A percentile compares a stretch with the other conserved stretches of the same genome.
Conservation (phyloP, 1,140 invertebrate species). For the Orussus abietinus region DNA sequence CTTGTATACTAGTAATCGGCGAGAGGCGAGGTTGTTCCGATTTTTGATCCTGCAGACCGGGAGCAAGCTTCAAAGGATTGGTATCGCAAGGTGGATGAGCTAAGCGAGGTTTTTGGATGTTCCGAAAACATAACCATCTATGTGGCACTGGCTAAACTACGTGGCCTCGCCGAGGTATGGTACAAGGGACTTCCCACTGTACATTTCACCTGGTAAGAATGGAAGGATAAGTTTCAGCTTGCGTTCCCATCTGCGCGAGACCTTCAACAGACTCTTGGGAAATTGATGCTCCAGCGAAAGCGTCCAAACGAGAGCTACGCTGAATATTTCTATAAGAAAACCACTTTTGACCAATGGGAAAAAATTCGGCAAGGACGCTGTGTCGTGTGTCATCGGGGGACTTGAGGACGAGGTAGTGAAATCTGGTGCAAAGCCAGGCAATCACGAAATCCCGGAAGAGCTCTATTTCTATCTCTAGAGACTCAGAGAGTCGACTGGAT, state of each 20-base stretch:
- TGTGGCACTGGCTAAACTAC: conserved; percentile 12
- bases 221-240: conserved; percentile 30
- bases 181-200: conserved; percentile 29
- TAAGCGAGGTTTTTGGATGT: conserved; percentile 9
- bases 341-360: conserved; percentile 10
- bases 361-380: conserved; percentile 14
- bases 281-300: conserved; percentile 7
- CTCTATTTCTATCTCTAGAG: conserved; percentile 10
- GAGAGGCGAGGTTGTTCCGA: too few relatives aligned
- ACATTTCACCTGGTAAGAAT: conserved; percentile 33
- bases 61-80: conserved; percentile 11
- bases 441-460: conserved; percentile 13
- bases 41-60: conserved; percentile 8
- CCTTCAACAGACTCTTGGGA: conserved; percentile 1
- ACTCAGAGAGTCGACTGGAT: too few relatives aligned
- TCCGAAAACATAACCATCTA: conserved; percentile 5
- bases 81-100: conserved; percentile 16
- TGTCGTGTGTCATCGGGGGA: conserved; percentile 14
- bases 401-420: conserved; percentile 9
- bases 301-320: conserved; percentile 7
- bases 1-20: too few relatives aligned
- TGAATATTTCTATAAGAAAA: conserved; percentile 16
- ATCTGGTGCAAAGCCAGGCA: conserved; percentile 11
- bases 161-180: conserved; percentile 33
- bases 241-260: conserved; percentile 24